Evolutionary conservation across 2,797 vertebrate species (phyloP), one percentile per base, ranked within the genome.

Genomic region (Sebastes minor): DNA sequence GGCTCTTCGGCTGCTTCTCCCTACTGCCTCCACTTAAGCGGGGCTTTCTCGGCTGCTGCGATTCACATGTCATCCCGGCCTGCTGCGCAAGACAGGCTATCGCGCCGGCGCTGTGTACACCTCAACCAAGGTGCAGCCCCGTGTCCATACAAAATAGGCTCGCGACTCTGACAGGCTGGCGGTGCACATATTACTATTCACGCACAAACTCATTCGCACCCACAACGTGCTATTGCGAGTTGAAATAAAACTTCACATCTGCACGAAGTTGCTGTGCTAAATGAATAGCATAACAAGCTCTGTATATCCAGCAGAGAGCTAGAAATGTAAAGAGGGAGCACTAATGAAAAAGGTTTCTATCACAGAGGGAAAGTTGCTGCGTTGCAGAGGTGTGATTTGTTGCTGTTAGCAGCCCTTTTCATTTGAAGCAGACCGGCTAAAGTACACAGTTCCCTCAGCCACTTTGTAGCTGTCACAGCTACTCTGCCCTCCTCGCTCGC

Each of bases 51-150:
- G 86, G 90, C 91, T 92, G 90, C 91, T 83, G 87, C 79, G 85
- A 93, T 94, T 94, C 93, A 93, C 91, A 91, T 93, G 93, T 92
- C 91, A 94, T 86, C 86, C 91, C 65, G 91, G 90, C 93, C 88
- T 83, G 92, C 93, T 90, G 91, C 92, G 84, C 90, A 89, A 93
- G 90, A 93, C 91, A 90, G 91, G 88, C 84, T 81, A 78, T 74
- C 71, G 86, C 82, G 68, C 88, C 88, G 70, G 69, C 49, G 84
- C 86, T 83, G 87, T 80, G 75, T 86, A 82, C 84, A 81, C 89
- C 88, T 90, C 90, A 84, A 86, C 87, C 80, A 66, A 82, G 87
- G 84, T 84, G 82, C 73, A 71, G 79, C 86, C 81, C 80, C 52
- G 87, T 88, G 82, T 86, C 86, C 92, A 93, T 93, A 93, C 91